Percentiles rank a stretch among this genome's conserved stretches.
phyloP scores from a whole-genome alignment of 2,888 invertebrate genomes.

The Ichneumon xanthorius region DNA sequence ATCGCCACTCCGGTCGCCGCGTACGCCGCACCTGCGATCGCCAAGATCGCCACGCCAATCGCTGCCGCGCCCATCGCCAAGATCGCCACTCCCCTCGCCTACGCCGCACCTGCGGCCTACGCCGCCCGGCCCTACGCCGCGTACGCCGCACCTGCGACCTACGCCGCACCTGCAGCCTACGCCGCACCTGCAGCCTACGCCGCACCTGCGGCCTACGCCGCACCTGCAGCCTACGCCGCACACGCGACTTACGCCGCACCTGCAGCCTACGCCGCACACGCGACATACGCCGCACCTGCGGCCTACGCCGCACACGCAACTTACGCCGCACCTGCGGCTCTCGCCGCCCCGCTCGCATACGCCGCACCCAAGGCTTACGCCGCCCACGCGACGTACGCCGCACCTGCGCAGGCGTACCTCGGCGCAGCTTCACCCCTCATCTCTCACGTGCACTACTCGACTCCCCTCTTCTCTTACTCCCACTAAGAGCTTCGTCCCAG shows the following conservation, averaged over 20 bases:
- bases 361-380: slow-evolving; percentile 87
- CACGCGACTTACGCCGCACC: slow-evolving; percentile 80
- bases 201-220: slow-evolving; percentile 78
- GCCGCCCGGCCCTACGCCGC: slow-evolving; percentile 10
- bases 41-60: slow-evolving; percentile 17
- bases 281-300: slow-evolving; percentile 37
- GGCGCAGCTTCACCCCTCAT: slow-evolving; percentile 64
- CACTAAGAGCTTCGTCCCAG: slow-evolving; percentile 47
- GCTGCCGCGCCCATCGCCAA: slow-evolving; percentile 43
- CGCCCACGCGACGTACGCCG: slow-evolving; percentile 83
- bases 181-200: slow-evolving; percentile 51
- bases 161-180: slow-evolving; percentile 34
- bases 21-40: slow-evolving; percentile 11
- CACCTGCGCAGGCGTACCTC: slow-evolving; percentile 30
- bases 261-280: slow-evolving; percentile 53
- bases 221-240: slow-evolving; percentile 87
- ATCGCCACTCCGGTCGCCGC: slow-evolving; percentile 75
- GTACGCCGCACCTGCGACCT: slow-evolving; percentile 56
- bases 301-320: slow-evolving; percentile 30
- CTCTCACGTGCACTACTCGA: slow-evolving; percentile 72
- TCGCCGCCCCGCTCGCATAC: slow-evolving; percentile 5
- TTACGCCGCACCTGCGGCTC: slow-evolving; percentile 47
- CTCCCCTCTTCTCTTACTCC: slow-evolving; percentile 73
- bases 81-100: slow-evolving; percentile 46
- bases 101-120: slow-evolving; percentile 48